Base-by-base conservation (phyloP, 1,140 invertebrate genomes). In the Zaprionus kolodkinae region DNA sequence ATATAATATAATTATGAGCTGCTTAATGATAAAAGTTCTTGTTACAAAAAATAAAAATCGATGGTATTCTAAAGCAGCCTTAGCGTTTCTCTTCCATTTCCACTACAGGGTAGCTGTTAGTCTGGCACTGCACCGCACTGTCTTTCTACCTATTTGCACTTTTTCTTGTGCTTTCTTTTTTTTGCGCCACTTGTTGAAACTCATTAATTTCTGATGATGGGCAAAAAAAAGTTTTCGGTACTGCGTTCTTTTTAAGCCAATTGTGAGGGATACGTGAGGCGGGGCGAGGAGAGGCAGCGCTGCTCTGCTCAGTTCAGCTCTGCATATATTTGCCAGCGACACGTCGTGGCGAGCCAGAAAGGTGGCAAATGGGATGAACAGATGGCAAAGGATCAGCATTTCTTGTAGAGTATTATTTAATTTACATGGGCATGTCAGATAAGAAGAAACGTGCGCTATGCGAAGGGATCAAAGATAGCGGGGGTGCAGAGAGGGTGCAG, bases 171-270 rank as follows among this genome's bases (percentile, higher is more conserved):
- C 30, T 30, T 27, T 40, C 2, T 21, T 21, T 30, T 30, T 30
- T 61, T 30, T 60, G n/a, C 45, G 64, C 71, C 57, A 73, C 72
- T 69, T 74, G 66, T 74, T 74, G 72, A 61, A 69, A 56, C 50
- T 74, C 57, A 74, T 74, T 69, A 74, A 69, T 69, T 69, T 57
- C 50, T 68, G 43, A 45, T 61, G 48, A 61, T 57, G 35, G 36
- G 38, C 38, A 66, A 60, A 36, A 66, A 66, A 36, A 72, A 66
- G 33, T 72, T 72, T 66, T 30, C 11, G 60, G 30, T 10, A 56
- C 21, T 54, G 50, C 21, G 36, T 43, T 30, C 50, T 36, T 30
- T 38, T 40, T 43, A 52, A 52, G 50, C 61, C 68, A 71, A 70
- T 63, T 70, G 67, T 69, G 40, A 71, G 36, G 30, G 54, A 36